phyloP scores from a whole-genome alignment of 2,888 invertebrate species.

The Biston stratarius region DNA sequence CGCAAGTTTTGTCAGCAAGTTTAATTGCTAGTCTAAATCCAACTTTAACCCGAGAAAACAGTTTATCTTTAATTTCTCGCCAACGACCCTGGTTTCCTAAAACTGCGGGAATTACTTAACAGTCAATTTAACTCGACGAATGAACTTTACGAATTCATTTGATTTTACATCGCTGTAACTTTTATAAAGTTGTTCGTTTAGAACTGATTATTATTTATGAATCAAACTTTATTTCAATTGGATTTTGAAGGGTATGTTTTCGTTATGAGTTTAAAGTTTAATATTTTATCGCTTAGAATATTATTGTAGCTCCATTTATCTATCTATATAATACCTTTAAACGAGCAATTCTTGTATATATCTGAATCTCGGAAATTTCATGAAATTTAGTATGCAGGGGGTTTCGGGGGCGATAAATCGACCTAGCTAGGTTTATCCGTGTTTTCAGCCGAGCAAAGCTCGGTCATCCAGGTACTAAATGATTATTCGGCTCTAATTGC shows the following conservation, averaged over 20 bases:
- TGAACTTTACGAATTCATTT: constrained; percentile 35
- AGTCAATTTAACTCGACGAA: constrained; percentile 36
- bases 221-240: constrained; percentile 23
- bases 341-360: too few species aligned
- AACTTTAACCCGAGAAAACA: background rate
- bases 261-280: constrained; percentile 11
- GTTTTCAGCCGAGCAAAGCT: too few species aligned
- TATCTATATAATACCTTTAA: too few species aligned
- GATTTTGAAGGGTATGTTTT: constrained; percentile 10
- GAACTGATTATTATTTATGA: constrained; percentile 35
- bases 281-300: background rate
- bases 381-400: too few species aligned
- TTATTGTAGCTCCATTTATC: too few species aligned
- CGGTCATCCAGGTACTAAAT: too few species aligned
- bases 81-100: constrained; percentile 9
- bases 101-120: constrained; percentile 30
- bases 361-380: too few species aligned
- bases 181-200: constrained; percentile 34
- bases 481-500: too few species aligned
- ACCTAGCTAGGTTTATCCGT: too few species aligned
- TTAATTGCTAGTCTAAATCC: background rate
- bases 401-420: too few species aligned
- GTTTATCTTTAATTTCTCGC: constrained; percentile 29
- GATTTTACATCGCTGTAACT: constrained; percentile 36
- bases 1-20: background rate